Conservation (phyloP, 2,888 invertebrate genomes). For the Lasioglossum morio region DNA sequence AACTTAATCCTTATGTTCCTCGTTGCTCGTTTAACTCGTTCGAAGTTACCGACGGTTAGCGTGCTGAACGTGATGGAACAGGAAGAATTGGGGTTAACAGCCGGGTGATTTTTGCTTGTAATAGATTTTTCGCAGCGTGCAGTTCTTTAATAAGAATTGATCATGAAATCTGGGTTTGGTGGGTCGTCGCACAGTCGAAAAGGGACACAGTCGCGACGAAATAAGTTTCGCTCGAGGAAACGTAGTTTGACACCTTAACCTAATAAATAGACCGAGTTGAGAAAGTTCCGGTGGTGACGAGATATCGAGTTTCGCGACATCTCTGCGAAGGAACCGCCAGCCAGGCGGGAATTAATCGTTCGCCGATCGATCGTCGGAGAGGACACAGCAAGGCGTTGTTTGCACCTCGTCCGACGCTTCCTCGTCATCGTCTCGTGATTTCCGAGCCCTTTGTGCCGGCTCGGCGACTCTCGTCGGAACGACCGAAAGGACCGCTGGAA, state of each 20-base stretch:
- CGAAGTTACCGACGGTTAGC: neutral
- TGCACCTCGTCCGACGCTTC: neutral
- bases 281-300: neutral
- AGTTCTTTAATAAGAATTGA: neutral
- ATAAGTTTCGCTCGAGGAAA: neutral
- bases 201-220: neutral
- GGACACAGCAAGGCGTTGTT: neutral
- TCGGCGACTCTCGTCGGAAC: neutral
- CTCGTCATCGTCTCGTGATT: neutral
- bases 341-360: neutral
- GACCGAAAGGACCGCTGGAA: neutral
- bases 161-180: neutral
- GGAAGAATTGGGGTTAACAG: neutral
- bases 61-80: neutral
- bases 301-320: neutral
- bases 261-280: neutral
- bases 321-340: neutral
- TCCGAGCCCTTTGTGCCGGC: neutral
- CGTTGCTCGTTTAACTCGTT: slow-evolving; percentile 1
- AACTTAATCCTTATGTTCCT: neutral
- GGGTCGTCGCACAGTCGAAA: neutral
- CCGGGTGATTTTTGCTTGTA: neutral
- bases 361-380: neutral
- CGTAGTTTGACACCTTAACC: neutral
- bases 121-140: neutral